Percentiles rank a stretch among this genome's conserved stretches.
Conservation (phyloP, 2,797 vertebrate genomes). For the Enteromius radiatus region DNA sequence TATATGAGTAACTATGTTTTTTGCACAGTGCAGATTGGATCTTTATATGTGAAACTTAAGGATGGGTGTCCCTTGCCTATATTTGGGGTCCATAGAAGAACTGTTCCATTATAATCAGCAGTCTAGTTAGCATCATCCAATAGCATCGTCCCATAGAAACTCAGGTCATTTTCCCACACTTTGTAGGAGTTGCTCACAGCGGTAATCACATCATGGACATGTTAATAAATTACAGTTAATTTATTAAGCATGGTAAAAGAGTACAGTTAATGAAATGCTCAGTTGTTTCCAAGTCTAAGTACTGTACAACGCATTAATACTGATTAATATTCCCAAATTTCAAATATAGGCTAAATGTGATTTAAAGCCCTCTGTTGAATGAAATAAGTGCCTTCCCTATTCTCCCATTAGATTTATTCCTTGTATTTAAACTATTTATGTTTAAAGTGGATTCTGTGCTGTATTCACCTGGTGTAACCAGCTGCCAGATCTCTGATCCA, state of each 20-base stretch:
- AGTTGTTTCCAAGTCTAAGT: neutral
- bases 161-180: neutral
- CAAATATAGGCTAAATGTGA: neutral
- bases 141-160: neutral
- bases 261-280: conserved; percentile 8
- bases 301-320: neutral
- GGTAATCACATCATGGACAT: neutral
- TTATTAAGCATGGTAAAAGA: neutral
- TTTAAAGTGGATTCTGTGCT: conserved; percentile 1
- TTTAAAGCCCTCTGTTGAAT: neutral
- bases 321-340: neutral
- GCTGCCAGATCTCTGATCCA: neutral
- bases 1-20: neutral
- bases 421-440: neutral
- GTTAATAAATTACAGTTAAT: conserved; percentile 9
- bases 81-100: neutral
- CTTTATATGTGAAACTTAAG: neutral
- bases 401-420: neutral
- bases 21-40: too few species aligned
- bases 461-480: neutral
- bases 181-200: neutral
- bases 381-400: neutral
- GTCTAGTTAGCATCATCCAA: neutral
- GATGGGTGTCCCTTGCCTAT: neutral
- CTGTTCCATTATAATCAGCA: neutral